A percentile compares a stretch with the other conserved stretches of the same genome.
phyloP scores from a whole-genome alignment of 1,140 invertebrate genomes.

The Agrypnia vestita region DNA sequence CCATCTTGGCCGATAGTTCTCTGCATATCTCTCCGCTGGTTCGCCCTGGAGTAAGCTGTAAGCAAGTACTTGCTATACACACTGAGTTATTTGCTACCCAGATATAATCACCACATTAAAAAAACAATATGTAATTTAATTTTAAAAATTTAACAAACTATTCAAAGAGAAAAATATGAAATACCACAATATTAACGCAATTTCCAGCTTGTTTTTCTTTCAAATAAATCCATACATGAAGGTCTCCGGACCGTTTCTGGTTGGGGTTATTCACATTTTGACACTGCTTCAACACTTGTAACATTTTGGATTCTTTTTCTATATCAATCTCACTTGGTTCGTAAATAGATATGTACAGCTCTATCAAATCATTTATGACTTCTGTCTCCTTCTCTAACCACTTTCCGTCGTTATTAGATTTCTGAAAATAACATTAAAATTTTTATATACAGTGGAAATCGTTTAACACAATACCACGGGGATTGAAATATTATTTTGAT shows the following conservation, averaged over 20 bases:
- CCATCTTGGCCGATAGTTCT: slow-evolving; percentile 78
- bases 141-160: not conserved
- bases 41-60: slow-evolving; percentile 83
- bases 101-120: not conserved
- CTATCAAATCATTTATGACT: slow-evolving; percentile 81
- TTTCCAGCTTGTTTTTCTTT: slow-evolving; percentile 72
- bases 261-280: slow-evolving; percentile 73
- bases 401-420: not conserved
- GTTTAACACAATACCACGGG: too few species aligned
- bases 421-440: slow-evolving; percentile 15
- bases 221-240: slow-evolving; percentile 86
- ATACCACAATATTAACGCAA: slow-evolving; percentile 78
- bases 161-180: slow-evolving; percentile 62
- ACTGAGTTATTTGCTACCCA: not conserved
- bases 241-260: slow-evolving; percentile 82
- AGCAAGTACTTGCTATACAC: slow-evolving; percentile 45
- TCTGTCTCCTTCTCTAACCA: slow-evolving; percentile 79
- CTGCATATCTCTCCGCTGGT: slow-evolving; percentile 82
- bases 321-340: slow-evolving; percentile 71
- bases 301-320: slow-evolving; percentile 81
- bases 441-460: too few species aligned
- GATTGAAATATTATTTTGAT: too few species aligned
- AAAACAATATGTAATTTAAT: slow-evolving; percentile 25
- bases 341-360: slow-evolving; percentile 72
- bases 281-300: slow-evolving; percentile 80